Conservation (phyloP, 2,888 invertebrate genomes). For the Erebia palarica region DNA sequence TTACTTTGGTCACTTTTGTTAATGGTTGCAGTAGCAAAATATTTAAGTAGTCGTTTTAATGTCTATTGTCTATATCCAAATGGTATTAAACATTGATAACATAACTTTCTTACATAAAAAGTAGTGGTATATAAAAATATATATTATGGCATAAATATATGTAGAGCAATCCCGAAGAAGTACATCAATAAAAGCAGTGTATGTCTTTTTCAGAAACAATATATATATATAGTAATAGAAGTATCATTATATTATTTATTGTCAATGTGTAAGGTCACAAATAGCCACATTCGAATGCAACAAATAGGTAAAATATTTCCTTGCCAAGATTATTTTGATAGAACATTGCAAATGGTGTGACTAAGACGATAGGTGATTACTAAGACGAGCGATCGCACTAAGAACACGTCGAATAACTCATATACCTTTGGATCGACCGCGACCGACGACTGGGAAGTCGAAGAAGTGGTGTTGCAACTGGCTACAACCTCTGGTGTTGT, state of each 20-base stretch:
- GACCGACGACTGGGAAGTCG: conserved; percentile 59
- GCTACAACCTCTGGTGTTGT: conserved; percentile 77
- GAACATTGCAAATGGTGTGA: conserved; percentile 17
- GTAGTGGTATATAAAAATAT: too few relatives aligned
- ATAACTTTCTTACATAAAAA: too few relatives aligned
- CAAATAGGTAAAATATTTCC: background rate
- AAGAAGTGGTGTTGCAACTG: conserved; percentile 72
- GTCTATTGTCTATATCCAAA: too few relatives aligned
- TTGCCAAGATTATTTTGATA: background rate
- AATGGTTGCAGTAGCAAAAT: too few relatives aligned
- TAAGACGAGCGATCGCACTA: background rate
- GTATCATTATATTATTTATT: background rate
- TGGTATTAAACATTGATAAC: too few relatives aligned
- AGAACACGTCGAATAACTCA: background rate
- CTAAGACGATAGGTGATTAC: background rate
- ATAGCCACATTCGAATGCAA: background rate
- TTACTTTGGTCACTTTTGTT: too few relatives aligned
- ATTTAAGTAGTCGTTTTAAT: too few relatives aligned
- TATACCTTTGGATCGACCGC: conserved; percentile 71
- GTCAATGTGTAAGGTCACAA: background rate
- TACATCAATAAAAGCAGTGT: too few relatives aligned
- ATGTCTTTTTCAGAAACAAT: too few relatives aligned
- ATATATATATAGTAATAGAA: background rate
- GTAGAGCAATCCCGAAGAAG: too few relatives aligned
- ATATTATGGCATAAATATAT: too few relatives aligned